Evolutionary conservation across 2,888 invertebrate genomes (phyloP), one percentile per base, ranked within the genome.

Genomic region (Anticlea derivata): DNA sequence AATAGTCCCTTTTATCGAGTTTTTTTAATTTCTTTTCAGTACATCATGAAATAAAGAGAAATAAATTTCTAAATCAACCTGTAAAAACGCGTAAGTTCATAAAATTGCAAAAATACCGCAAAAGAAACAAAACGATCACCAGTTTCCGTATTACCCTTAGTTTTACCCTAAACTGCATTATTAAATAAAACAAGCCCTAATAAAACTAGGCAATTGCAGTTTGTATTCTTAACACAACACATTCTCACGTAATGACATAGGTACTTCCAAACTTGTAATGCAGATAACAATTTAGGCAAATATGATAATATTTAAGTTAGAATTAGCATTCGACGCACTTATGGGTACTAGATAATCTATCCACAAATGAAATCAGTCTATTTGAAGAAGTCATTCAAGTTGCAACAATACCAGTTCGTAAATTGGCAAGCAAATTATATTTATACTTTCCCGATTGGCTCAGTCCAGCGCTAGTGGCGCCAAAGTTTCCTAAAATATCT

Each of bases 401-500:
- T 7, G 7, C 11, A 33, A 37, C 2, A 35, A 27, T 24, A 38
- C 22, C 26, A 22, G 45, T 41, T 45, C 30, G 6, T 26, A 26
- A 17, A 45, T 50, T 51, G 39, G 50, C 17, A 44, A 20, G 31
- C 30, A 20, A 20, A 31, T 20, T 41, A 20, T n/a, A 26, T 35
- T 31, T 46, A 27, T 10, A 10, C 22, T 22, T 10, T 30, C 34
- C 12, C 22, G 20, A 46, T 46, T 51, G 51, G 41, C 11, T 30
- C 0, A 3, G 8, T 8, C 7, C 1, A 7, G 7, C 20, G 20
- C 2, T 34, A 8, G 40, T 17, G 12, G 34, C 35, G 48, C 40
- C 34, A 35, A 24, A 31, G 41, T 30, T 35, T 24, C 40, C 23
- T 2, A 34, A 40, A 33, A 33, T 33, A 33, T 4, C 26, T 20